Evolutionary conservation across 2,797 vertebrate genomes (phyloP).

Genomic region (Rhinella marina): DNA sequence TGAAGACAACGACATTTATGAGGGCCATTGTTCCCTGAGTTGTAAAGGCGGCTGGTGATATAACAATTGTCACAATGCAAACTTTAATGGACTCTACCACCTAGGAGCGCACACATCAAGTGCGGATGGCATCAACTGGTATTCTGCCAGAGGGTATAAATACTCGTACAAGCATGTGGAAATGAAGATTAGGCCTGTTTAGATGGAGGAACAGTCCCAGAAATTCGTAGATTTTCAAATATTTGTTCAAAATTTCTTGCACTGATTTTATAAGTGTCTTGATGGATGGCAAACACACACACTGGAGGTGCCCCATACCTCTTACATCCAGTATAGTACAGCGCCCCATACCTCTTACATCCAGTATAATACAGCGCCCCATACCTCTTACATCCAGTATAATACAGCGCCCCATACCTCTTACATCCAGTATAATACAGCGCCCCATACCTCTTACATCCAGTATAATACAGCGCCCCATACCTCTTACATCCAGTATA

Average conservation of each 20-base stretch:
- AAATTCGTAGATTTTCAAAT: not conserved
- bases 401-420: too few relatives aligned
- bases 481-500: too few relatives aligned
- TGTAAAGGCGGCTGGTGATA: slow-evolving; percentile 42
- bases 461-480: too few relatives aligned
- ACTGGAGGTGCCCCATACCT: too few relatives aligned
- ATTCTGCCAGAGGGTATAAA: not conserved
- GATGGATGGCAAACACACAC: too few relatives aligned
- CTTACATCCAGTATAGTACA: too few relatives aligned
- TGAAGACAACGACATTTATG: too few relatives aligned
- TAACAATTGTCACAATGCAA: not conserved
- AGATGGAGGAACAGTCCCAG: not conserved
- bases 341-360: too few relatives aligned
- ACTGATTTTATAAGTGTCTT: not conserved
- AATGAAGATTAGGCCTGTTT: slow-evolving; percentile 24
- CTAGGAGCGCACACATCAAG: not conserved
- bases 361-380: too few relatives aligned
- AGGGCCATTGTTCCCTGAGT: not conserved
- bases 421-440: too few relatives aligned
- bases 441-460: too few relatives aligned
- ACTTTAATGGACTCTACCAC: slow-evolving; percentile 34
- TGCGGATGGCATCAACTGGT: slow-evolving; percentile 21
- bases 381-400: too few relatives aligned
- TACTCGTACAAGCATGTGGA: slow-evolving; percentile 19
- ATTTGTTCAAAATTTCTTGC: not conserved